Base-by-base conservation (phyloP, 2,113 vertebrate species). In the Dromiciops gliroides region DNA sequence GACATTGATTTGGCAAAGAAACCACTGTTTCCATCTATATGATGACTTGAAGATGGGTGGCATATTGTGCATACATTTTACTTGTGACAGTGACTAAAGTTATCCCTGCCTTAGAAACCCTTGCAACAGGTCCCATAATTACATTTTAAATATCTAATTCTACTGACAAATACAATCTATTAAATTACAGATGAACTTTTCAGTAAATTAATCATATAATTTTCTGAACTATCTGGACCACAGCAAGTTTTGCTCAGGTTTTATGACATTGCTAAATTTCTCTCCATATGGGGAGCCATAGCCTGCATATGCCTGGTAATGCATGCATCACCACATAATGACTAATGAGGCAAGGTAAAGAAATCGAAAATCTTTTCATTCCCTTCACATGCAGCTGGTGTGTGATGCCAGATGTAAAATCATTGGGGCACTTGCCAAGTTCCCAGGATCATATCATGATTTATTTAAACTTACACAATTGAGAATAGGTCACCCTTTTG, bases 331-430 rank as follows among this genome's bases (percentile, higher is more conserved):
- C 93, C 95, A 96, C 97, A 95, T 96, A 97, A 96, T 98, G 96
- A 97, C 97, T 98, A 98, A 98, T 98, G 98, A 98, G 98, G 96
- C 90, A 97, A 98, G 96, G 97, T 98, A 98, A 97, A 97, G 96
- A 97, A 98, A 95, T 90, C 0, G n/a, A 91, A 96, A 93, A 95
- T 91, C 94, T 97, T 98, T 95, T 96, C 91, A 51, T 98, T 97
- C 97, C 94, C 50, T 98, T 97, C 97, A 94, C 96, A 94, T 56
- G 94, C 96, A 98, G 94, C 96, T 97, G 92, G 91, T 95, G 95
- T 98, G 95, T 94, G 96, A 98, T 97, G 95, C 94, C 98, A 98
- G 98, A 98, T 98, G 97, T 96, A 97, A 98, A 98, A 97, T 95
- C 94, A 95, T 67, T 98, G 92, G 96, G 95, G 91, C 95, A 96